Evolutionary conservation across 2,113 vertebrate species (phyloP), one percentile per base, ranked within the genome.

Genomic region (Verasper variegatus): DNA sequence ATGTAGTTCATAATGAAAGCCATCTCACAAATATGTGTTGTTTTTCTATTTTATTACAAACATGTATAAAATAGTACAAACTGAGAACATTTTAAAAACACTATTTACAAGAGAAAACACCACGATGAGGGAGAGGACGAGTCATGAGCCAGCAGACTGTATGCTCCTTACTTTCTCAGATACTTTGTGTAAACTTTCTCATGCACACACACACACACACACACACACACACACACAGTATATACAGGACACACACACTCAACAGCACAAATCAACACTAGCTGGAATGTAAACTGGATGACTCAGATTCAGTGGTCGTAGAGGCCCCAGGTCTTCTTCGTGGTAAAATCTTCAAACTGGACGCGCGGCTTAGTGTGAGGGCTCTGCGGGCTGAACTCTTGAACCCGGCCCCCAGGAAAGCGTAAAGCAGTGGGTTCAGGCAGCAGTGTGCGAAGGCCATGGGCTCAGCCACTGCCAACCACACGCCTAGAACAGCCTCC

Each of bases 211-310:
- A 76, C 47, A 64, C 27, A 70, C 27, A 68, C 49, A 80, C 57
- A 60, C 63, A 70, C 54, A 76, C 47, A 64, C 23, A 70, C 27
- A 68, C 49, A 80, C 40, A 82, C 27, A 78, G 21, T 55, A 56
- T 42, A 60, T 55, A 67, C 49, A 65, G 12, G 40, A 76, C 55
- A n/a, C 62, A 66, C 40, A 74, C 14, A 74, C 40, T 67, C 23
- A 27, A 74, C 45, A 74, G 35, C 27, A 65, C 42, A 77, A 37
- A 27, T 56, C 57, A 68, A 75, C 79, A 84, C 75, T 89, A 99
- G 95, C 97, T 99, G 74, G 98, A 99, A 37, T 99, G 98, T 90
- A 99, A 97, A 94, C 97, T 98, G 0, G 97, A 99, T 42, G 97
- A 99, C 64, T 99, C 98, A 0, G 98, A 99, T 82, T 99, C 98